Conservation (phyloP, 2,797 vertebrate genomes). For the Pantherophis vulpinus region DNA sequence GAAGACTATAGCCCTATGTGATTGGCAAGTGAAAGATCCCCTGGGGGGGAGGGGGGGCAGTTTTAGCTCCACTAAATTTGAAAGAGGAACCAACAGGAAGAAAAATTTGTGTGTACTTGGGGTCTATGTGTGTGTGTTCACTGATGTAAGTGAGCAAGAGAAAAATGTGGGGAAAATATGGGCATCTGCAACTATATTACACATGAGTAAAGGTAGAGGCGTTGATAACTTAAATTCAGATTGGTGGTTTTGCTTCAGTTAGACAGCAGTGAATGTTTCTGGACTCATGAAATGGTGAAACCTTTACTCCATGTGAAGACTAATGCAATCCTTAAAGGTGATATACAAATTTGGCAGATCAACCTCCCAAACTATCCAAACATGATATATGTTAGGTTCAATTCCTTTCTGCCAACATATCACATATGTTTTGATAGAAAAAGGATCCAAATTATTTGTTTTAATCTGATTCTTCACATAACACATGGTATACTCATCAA, state of each 20-base stretch:
- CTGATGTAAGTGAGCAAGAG: rapidly evolving
- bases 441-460: conserved; percentile 68
- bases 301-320: conserved; percentile 33
- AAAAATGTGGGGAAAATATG: not conserved
- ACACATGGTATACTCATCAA: conserved; percentile 64
- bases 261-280: conserved; percentile 19
- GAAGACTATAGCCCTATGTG: not conserved
- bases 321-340: conserved; percentile 45
- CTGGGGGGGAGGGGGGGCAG: not conserved
- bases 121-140: not conserved
- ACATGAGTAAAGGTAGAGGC: not conserved
- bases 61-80: not conserved
- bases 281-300: conserved; percentile 41
- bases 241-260: conserved; percentile 21
- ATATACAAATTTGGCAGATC: conserved; percentile 44
- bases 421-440: conserved; percentile 65
- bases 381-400: conserved; percentile 54
- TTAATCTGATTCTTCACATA: conserved; percentile 66
- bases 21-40: not conserved
- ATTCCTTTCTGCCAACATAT: conserved; percentile 61
- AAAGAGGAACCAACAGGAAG: not conserved
- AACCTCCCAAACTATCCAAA: conserved; percentile 59
- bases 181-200: not conserved
- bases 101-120: not conserved
- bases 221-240: conserved; percentile 4